Evolutionary conservation across 2,888 invertebrate genomes (phyloP), one percentile per base, ranked within the genome.

Genomic region (Ophion obscuratus): DNA sequence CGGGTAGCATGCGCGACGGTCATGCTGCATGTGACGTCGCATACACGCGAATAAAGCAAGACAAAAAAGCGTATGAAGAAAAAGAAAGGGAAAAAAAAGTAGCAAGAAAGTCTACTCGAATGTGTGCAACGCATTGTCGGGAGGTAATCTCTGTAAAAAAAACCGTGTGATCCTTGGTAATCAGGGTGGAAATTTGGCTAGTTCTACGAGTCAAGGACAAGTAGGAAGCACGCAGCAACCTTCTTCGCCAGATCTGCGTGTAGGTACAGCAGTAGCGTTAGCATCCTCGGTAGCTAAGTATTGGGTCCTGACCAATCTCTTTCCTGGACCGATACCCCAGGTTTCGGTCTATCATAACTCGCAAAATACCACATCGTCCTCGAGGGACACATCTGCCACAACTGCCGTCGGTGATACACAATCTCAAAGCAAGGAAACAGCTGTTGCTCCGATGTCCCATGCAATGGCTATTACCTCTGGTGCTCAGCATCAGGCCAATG

Each of bases 261-360:
- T 94, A 93, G 94, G 94, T 93, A 94, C 94, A 90, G 95, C 95
- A 81, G 96, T 97, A 91, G 96, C 97, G 92, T 95, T 97, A 94
- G 94, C 94, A 84, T 96, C 96, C 93, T 96, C 96, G 95, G 97
- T 97, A 92, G 97, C 97, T 88, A 97, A 97, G 94, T 97, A 97
- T 94, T 97, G 97, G 97, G 97, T 97, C 92, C 96, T 97, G 93
- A 97, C 97, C 87, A 97, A 97, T 95, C 95, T 97, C 89, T 96
- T 97, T 93, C 97, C 97, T 80, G 96, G 96, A 83, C 96, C 97
- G 75, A 95, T 97, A 93, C 96, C 97, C 84, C 97, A 97, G 95
- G 97, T 97, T 77, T 96, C 96, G 70, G 96, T 96, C 78, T 96
- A 96, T 93, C 94, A 96, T 88, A 93, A 93, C 90, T 92, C 92